phyloP scores from a whole-genome alignment of 2,113 vertebrate genomes.

The Pseudorectes ferrugineus region DNA sequence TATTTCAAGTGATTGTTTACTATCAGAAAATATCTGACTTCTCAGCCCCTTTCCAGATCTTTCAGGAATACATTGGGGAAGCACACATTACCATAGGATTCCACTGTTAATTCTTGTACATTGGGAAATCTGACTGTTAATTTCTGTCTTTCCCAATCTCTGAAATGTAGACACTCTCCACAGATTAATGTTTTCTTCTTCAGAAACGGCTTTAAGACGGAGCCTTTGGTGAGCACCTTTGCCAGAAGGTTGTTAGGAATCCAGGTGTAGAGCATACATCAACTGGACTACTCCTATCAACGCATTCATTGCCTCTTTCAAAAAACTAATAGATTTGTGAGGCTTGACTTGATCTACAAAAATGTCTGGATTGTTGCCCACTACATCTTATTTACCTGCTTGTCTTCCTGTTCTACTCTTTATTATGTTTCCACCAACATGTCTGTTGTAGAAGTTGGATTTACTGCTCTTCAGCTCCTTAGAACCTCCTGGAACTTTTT shows the following conservation, averaged over 20 bases:
- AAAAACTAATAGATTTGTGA: neutral
- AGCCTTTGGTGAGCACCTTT: neutral
- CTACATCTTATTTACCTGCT: neutral
- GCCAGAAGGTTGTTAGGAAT: neutral
- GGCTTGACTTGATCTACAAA: neutral
- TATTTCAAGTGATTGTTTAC: neutral
- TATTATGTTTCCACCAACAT: neutral
- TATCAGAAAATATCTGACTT: neutral
- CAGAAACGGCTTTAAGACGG: neutral
- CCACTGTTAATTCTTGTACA: neutral
- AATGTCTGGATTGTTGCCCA: neutral
- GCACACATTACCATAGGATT: neutral
- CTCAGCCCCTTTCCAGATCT: neutral
- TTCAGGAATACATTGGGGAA: neutral
- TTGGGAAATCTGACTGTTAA: neutral
- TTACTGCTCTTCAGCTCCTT: neutral
- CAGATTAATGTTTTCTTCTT: neutral
- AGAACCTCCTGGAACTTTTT: neutral
- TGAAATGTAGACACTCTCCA: neutral
- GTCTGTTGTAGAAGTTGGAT: neutral
- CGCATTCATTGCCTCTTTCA: neutral
- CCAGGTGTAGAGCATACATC: neutral
- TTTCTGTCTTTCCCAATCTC: neutral
- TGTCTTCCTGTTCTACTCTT: neutral
- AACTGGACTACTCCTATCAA: neutral